Base-by-base conservation (phyloP, 1,140 invertebrate species). In the Helicoverpa armigera region DNA sequence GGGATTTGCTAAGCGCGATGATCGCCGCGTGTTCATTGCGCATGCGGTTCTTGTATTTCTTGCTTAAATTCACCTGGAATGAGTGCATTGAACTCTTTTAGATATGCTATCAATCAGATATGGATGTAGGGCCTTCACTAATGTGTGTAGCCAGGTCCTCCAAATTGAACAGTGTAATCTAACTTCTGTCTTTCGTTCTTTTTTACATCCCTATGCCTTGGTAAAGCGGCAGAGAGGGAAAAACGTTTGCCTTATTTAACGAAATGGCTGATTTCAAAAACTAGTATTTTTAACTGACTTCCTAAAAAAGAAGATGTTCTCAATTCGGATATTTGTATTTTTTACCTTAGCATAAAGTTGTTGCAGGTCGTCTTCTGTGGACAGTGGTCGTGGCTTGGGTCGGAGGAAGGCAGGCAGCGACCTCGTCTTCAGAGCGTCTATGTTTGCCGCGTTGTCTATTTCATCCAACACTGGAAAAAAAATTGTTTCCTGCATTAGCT, bases 331-430 rank as follows among this genome's bases (percentile, higher is more conserved):
- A n/a, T n/a, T n/a, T n/a, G n/a, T n/a, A n/a, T n/a, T n/a, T n/a
- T n/a, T n/a, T 92, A 97, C 96, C 94, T 97, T 97, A n/a, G 96
- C 96, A 88, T 97, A 97, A 2, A 97, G 94, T 83, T 97, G 96
- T 77, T 96, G 96, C n/a, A 96, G 85, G 88, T 97, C 96, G 85
- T 97, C 96, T 87, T 96, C 96, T 3, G 96, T 96, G 13, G 96
- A 97, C 5, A 96, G 92, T 51, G 96, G 96, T 56, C 96, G 92
- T 29, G 96, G 95, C 84, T 96, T 96, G 0, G 96, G 96, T 29
- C 96, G 91, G 14, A 97, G 95, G 95, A 96, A 97, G 12, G 96
- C 95, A 2, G 97, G 97, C 79, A 97, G 93, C 83, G 96, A 97
- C 54, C 96, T 91, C 1, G 97, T 97, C 94, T 97, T 97, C 78